A percentile compares a stretch with the other conserved stretches of the same genome.
Evolutionary conservation across 2,888 invertebrate species (phyloP).

Genomic region (Caenorhabditis sp.): DNA sequence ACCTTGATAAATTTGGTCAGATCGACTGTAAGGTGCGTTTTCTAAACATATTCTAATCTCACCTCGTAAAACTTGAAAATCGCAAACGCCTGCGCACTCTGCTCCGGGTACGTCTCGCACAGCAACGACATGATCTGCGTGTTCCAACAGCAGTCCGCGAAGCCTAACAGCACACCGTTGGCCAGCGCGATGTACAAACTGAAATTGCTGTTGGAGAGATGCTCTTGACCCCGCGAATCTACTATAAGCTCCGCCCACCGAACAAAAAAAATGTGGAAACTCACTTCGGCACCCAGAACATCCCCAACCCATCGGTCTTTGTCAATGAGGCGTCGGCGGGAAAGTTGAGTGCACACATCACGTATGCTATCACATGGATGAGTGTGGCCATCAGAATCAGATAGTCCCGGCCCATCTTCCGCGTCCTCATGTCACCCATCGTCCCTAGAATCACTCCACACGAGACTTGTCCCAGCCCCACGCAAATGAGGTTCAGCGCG

Average conservation of each 20-base stretch:
- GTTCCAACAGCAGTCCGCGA: constrained; percentile 98
- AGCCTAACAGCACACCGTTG: constrained; percentile 93
- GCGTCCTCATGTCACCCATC: constrained; percentile 91
- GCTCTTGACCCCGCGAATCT: no score
- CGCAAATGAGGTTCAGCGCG: constrained; percentile 94
- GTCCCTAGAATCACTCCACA: constrained; percentile 88
- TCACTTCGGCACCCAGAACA: constrained; percentile 43
- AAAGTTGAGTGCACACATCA: constrained; percentile 69
- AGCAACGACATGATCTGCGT: constrained; percentile 88
- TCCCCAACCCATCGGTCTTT: constrained; percentile 86
- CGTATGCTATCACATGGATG: constrained; percentile 88
- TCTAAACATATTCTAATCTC: no score
- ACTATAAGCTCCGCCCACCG: no score
- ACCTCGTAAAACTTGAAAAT: constrained; percentile 96
- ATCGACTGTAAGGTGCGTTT: no score
- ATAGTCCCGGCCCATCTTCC: constrained; percentile 92
- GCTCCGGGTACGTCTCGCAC: constrained; percentile 91
- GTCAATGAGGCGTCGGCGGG: constrained; percentile 88
- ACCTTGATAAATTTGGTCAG: no score
- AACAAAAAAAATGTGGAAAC: background rate
- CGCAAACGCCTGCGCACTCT: constrained; percentile 93
- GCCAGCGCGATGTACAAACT: constrained; percentile 89
- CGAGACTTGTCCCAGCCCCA: constrained; percentile 91
- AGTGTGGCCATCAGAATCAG: constrained; percentile 92
- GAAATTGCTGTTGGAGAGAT: constrained; percentile 31